Percentiles rank a stretch among this genome's conserved stretches.
These are phyloP conservation scores for Luperina nickerlii DNA, from an alignment of 2,888 invertebrate species.

Conservation along the genomic window DNA sequence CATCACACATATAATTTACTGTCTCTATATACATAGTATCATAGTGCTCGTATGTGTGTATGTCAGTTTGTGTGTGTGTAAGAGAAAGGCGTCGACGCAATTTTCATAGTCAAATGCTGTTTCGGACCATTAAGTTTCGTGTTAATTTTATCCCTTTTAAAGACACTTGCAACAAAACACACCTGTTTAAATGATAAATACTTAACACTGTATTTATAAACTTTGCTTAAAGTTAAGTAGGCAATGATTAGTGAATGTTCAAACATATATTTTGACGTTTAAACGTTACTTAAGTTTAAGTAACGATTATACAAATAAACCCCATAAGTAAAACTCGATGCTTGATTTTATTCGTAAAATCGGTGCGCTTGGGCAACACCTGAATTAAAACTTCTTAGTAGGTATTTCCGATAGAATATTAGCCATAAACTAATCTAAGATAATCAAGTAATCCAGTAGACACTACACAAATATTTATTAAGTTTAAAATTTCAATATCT, in stretches of 20 bases:
- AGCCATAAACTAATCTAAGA: too few relatives aligned
- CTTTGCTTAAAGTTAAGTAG: background rate
- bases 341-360: background rate
- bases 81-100: slow-evolving; percentile 61
- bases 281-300: too few relatives aligned
- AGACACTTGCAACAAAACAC: background rate
- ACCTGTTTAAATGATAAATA: background rate
- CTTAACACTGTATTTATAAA: background rate
- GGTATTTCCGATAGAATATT: background rate
- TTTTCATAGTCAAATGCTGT: slow-evolving; percentile 60
- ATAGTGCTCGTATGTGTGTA: slow-evolving; percentile 29
- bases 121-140: slow-evolving; percentile 57
- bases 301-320: background rate
- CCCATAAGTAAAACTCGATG: background rate
- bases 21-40: slow-evolving; percentile 48
- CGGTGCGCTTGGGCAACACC: background rate
- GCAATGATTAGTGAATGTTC: too few relatives aligned
- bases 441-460: too few relatives aligned
- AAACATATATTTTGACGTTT: too few relatives aligned
- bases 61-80: slow-evolving; percentile 55
- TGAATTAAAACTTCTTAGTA: background rate
- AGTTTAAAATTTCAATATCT: too few relatives aligned
- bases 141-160: background rate
- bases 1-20: slow-evolving; percentile 83
- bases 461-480: too few relatives aligned